phyloP scores from a whole-genome alignment of 2,888 invertebrate species.

The Hirtodrosophila trivittata region DNA sequence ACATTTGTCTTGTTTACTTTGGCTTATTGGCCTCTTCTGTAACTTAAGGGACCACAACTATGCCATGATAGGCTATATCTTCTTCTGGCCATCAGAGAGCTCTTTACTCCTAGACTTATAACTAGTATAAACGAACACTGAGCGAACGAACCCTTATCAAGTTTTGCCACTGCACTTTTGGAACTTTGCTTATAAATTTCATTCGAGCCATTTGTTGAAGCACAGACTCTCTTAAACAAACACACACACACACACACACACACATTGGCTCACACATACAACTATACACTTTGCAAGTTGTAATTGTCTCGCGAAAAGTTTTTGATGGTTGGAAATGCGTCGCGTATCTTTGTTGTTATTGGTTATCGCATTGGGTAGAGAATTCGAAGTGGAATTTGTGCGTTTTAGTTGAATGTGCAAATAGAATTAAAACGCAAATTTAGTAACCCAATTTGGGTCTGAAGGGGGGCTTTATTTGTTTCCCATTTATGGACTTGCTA shows the following conservation, averaged over 20 bases:
- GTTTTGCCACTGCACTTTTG: constrained; percentile 62
- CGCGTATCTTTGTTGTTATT: constrained; percentile 53
- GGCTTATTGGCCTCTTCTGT: constrained; percentile 55
- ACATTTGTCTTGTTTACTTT: constrained; percentile 64
- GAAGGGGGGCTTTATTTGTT: constrained; percentile 20
- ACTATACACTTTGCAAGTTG: constrained; percentile 39
- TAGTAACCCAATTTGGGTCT: constrained; percentile 55
- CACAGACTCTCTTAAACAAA: constrained; percentile 30
- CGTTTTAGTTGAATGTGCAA: constrained; percentile 64
- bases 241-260: constrained; percentile 16
- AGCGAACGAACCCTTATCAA: constrained; percentile 68
- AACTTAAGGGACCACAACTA: constrained; percentile 56
- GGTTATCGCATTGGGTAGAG: constrained; percentile 36
- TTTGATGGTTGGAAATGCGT: constrained; percentile 31
- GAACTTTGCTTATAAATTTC: constrained; percentile 78
- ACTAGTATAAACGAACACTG: constrained; percentile 6
- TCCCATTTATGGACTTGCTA: constrained; percentile 51
- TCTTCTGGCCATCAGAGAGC: constrained; percentile 41
- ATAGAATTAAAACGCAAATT: constrained; percentile 71
- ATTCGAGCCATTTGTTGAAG: constrained; percentile 77
- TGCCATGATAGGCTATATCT: constrained; percentile 49
- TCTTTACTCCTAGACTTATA: constrained; percentile 4
- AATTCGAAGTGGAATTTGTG: constrained; percentile 43
- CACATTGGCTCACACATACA: constrained; percentile 17
- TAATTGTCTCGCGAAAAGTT: constrained; percentile 59